Percentiles rank a stretch among this genome's conserved stretches.
phyloP scores from a whole-genome alignment of 2,888 invertebrate species.

The Athalia cordata region DNA sequence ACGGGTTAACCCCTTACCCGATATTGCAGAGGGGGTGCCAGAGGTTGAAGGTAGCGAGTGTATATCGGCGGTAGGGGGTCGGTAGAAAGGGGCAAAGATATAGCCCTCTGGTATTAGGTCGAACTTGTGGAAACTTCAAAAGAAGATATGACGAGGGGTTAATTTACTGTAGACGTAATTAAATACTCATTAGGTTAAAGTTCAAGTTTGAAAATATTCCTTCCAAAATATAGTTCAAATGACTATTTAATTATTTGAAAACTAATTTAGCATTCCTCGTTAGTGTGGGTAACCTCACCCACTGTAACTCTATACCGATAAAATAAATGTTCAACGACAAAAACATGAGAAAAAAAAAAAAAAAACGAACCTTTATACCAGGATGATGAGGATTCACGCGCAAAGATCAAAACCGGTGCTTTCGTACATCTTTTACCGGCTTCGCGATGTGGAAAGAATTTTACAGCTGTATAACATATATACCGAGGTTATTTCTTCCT shows the following conservation, averaged over 20 bases:
- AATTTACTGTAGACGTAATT: conserved; percentile 26
- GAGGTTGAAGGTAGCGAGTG: neutral
- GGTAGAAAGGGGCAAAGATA: neutral
- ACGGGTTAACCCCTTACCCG: no score
- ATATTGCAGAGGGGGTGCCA: no score
- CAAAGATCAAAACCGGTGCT: no score
- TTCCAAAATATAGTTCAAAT: conserved; percentile 16
- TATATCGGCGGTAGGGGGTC: neutral
- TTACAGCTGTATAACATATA: neutral
- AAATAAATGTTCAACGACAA: no score
- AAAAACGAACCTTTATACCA: no score
- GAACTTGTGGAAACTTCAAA: conserved; percentile 41
- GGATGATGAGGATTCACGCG: no score
- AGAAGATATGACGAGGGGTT: conserved; percentile 35
- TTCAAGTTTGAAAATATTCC: conserved; percentile 27
- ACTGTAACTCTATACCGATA: no score
- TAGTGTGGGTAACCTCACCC: no score
- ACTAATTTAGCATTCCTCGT: no score
- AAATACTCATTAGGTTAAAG: conserved; percentile 41
- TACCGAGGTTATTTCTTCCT: neutral
- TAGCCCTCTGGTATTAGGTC: neutral
- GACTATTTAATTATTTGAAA: conserved; percentile 12
- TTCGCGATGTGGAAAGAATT: neutral
- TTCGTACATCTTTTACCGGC: neutral
- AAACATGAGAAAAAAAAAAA: no score